Percentiles rank a stretch among this genome's conserved stretches.
phyloP scores from a whole-genome alignment of 2,797 vertebrate genomes.

The Limnodromus scolopaceus region DNA sequence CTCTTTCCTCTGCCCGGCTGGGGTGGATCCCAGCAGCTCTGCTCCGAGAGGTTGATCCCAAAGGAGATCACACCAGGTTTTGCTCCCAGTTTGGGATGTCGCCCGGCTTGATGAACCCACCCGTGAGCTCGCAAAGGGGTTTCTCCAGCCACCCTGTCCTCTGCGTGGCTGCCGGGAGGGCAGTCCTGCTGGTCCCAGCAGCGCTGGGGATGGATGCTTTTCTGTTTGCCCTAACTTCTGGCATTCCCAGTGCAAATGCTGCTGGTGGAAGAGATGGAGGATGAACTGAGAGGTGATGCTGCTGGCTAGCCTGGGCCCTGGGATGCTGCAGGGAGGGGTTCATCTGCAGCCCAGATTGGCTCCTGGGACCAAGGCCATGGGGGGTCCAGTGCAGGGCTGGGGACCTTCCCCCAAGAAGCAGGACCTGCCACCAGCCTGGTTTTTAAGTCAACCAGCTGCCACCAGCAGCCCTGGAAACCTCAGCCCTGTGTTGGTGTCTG shows the following conservation, averaged over 20 bases:
- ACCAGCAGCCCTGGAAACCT: neutral
- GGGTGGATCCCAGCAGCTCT: neutral
- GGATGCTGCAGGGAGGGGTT: neutral
- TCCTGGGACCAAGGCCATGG: fast-evolving
- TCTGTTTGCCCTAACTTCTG: neutral
- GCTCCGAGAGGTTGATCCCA: neutral
- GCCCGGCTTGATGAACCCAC: neutral
- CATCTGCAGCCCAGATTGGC: neutral
- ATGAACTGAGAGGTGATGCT: neutral
- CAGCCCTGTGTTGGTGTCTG: neutral
- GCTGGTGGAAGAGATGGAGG: neutral
- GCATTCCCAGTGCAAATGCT: neutral
- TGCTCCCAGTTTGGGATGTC: neutral
- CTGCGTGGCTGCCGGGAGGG: fast-evolving
- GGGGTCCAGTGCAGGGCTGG: fast-evolving
- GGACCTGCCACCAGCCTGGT: neutral
- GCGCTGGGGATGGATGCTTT: neutral
- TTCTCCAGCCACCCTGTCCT: neutral
- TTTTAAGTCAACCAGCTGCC: neutral
- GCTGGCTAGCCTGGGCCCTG: fast-evolving
- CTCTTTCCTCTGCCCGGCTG: neutral
- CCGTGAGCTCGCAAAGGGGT: fast-evolving
- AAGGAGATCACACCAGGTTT: neutral
- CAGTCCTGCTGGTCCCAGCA: neutral
- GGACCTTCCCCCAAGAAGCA: neutral